A percentile compares a stretch with the other conserved stretches of the same genome.
Evolutionary conservation across 2,797 vertebrate genomes (phyloP).

Genomic region (Poecile montanus): DNA sequence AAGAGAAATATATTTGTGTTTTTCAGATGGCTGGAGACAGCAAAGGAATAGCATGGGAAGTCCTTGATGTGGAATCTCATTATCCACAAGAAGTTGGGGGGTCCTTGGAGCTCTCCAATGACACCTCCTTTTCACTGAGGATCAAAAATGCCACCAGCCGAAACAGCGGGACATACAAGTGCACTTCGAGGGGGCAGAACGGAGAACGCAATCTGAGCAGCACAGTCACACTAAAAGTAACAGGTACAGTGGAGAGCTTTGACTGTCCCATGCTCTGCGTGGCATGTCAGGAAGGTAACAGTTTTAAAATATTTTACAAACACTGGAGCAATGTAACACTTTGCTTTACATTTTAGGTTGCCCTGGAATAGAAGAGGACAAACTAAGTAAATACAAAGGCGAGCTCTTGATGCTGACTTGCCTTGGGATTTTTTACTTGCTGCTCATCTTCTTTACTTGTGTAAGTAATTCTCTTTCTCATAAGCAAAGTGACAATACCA

Average conservation of each 20-base stretch:
- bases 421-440: constrained; percentile 77
- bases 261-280: accelerated
- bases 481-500: neutral
- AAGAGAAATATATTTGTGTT: neutral
- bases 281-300: neutral
- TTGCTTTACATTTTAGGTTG: constrained; percentile 68
- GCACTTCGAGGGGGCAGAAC: constrained; percentile 17
- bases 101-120: neutral
- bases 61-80: neutral
- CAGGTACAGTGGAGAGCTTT: constrained; percentile 60
- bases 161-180: constrained; percentile 68
- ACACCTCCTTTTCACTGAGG: constrained; percentile 60
- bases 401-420: constrained; percentile 73
- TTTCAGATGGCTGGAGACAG: constrained; percentile 52
- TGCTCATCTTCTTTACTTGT: constrained; percentile 80
- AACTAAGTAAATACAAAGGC: constrained; percentile 67
- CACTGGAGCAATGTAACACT: neutral
- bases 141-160: constrained; percentile 53
- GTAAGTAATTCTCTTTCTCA: constrained; percentile 66
- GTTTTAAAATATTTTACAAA: neutral
- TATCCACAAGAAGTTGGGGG: neutral
- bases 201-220: constrained; percentile 54
- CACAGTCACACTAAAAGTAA: constrained; percentile 63
- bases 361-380: constrained; percentile 31
- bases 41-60: neutral